phyloP scores from a whole-genome alignment of 1,140 invertebrate species.

The Magallana angulata region DNA sequence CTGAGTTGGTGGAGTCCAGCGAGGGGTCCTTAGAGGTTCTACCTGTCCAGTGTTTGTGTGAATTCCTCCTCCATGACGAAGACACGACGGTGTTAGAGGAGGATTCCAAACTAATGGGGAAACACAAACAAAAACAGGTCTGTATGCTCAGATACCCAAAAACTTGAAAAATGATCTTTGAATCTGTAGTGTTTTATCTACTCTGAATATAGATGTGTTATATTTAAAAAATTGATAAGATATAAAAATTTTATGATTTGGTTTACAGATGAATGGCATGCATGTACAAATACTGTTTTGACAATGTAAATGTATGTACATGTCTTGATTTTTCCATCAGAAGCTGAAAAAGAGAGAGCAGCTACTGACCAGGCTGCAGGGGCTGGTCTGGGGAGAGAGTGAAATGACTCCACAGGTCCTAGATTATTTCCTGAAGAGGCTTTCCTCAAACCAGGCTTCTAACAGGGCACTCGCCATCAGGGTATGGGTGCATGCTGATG shows the following conservation, averaged over 20 bases:
- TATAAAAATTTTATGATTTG: too few relatives aligned
- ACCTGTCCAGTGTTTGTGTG: conserved; percentile 97
- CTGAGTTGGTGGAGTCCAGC: conserved; percentile 94
- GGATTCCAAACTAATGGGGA: conserved; percentile 73
- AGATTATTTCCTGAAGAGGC: conserved; percentile 93
- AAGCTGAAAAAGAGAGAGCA: conserved; percentile 88
- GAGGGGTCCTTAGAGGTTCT: conserved; percentile 92
- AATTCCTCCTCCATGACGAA: conserved; percentile 91
- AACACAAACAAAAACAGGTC: conserved; percentile 75
- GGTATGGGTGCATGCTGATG: conserved; percentile 67
- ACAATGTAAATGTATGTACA: too few relatives aligned
- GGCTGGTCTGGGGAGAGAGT: conserved; percentile 80
- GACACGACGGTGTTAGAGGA: conserved; percentile 61
- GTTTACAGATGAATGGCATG: too few relatives aligned
- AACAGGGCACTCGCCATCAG: conserved; percentile 89
- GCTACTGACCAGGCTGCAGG: conserved; percentile 87
- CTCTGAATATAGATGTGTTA: too few relatives aligned
- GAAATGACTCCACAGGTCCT: conserved; percentile 86
- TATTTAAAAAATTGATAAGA: too few relatives aligned
- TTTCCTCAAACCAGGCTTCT: conserved; percentile 89
- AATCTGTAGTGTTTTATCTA: too few relatives aligned
- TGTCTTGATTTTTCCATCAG: conserved; percentile 60
- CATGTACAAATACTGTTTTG: too few relatives aligned
- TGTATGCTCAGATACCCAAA: not conserved
- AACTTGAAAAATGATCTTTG: too few relatives aligned